Conservation (phyloP, 2,888 invertebrate genomes). For the Bimastos eiseni region DNA sequence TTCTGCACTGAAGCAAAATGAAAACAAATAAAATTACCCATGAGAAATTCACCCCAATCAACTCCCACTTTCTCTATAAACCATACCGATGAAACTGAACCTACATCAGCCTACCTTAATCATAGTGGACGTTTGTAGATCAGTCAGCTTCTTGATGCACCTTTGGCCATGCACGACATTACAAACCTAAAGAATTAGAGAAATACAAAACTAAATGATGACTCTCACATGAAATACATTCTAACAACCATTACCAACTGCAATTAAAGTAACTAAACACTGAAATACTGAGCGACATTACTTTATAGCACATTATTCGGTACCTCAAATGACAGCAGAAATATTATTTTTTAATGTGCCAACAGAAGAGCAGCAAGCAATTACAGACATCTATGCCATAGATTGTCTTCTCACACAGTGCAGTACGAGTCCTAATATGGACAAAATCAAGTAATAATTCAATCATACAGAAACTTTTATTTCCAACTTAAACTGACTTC, state of each 20-base stretch:
- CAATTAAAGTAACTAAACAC: neutral
- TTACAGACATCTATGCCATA: neutral
- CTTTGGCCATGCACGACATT: slow-evolving; percentile 99
- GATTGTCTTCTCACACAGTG: neutral
- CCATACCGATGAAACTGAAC: neutral
- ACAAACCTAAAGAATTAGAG: slow-evolving; percentile 72
- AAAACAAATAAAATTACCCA: neutral
- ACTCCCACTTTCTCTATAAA: too few relatives aligned
- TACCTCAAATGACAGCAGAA: neutral
- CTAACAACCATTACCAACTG: neutral
- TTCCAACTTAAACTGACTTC: neutral
- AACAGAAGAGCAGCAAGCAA: neutral
- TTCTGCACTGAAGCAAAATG: neutral
- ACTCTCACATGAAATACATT: neutral
- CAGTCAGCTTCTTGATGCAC: slow-evolving; percentile 98
- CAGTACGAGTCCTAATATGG: neutral
- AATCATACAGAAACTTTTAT: slow-evolving; percentile 4
- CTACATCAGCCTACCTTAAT: slow-evolving; percentile 72
- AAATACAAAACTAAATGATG: neutral
- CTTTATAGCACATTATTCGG: neutral
- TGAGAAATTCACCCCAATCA: neutral
- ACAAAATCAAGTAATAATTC: neutral
- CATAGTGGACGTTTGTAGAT: slow-evolving; percentile 99
- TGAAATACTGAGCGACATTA: neutral
- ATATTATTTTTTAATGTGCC: neutral